Evolutionary conservation across 2,797 vertebrate genomes (phyloP).

Genomic region (Petrocephalus schoutedeni): DNA sequence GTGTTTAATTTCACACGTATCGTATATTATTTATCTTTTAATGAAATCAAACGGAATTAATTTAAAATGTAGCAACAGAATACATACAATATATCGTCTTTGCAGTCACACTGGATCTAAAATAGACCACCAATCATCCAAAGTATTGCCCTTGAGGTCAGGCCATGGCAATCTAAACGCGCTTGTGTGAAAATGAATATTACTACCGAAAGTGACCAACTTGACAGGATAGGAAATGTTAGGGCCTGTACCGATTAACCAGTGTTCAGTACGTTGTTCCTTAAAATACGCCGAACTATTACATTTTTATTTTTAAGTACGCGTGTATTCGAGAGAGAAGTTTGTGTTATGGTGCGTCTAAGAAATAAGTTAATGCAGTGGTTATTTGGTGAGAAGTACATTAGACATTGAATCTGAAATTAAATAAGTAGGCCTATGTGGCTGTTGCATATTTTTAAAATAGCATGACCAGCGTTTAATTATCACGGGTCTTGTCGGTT

Average conservation of each 20-base stretch:
- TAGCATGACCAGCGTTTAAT: neutral
- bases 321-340: neutral
- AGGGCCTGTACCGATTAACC: neutral
- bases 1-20: too few relatives aligned
- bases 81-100: slow-evolving; percentile 15
- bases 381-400: neutral
- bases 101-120: slow-evolving; percentile 16
- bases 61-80: neutral
- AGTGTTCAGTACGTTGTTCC: neutral
- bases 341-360: neutral
- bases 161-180: slow-evolving; percentile 25
- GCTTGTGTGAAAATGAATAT: slow-evolving; percentile 18
- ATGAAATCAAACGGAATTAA: too few relatives aligned
- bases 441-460: neutral
- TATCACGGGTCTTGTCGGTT: neutral
- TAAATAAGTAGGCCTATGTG: neutral
- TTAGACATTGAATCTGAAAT: neutral
- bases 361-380: neutral
- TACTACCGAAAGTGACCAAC: neutral
- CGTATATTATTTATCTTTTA: too few relatives aligned
- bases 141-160: slow-evolving; percentile 28
- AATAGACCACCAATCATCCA: slow-evolving; percentile 23
- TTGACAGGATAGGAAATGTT: slow-evolving; percentile 2
- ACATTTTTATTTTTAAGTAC: neutral
- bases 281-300: neutral